Conservation (phyloP, 2,113 vertebrate genomes). For the Gobius niger region DNA sequence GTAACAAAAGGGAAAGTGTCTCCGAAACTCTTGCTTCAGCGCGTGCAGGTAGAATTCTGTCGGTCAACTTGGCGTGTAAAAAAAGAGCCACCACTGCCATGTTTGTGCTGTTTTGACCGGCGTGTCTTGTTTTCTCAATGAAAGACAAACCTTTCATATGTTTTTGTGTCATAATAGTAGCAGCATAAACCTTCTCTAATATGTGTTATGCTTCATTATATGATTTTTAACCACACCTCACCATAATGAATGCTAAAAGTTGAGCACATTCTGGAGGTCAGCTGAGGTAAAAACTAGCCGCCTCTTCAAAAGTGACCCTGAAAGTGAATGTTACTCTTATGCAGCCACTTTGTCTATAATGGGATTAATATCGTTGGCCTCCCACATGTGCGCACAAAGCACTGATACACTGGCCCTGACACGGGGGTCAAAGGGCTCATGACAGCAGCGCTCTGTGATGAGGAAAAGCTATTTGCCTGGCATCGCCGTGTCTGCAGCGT, state of each 20-base stretch:
- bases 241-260: not conserved
- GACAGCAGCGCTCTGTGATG: slow-evolving; percentile 29
- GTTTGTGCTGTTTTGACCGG: too few species aligned
- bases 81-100: too few species aligned
- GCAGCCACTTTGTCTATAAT: slow-evolving; percentile 27
- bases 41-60: too few species aligned
- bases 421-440: slow-evolving; percentile 45
- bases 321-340: slow-evolving; percentile 37
- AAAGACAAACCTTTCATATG: too few species aligned
- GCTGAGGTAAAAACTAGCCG: not conserved
- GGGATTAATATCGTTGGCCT: slow-evolving; percentile 32
- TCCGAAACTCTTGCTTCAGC: too few species aligned
- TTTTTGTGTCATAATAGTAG: too few species aligned
- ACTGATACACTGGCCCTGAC: slow-evolving; percentile 36
- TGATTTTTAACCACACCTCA: not conserved
- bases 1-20: too few species aligned
- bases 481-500: not conserved
- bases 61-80: too few species aligned
- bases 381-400: slow-evolving; percentile 24
- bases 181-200: too few species aligned
- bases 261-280: slow-evolving; percentile 21
- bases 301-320: slow-evolving; percentile 22
- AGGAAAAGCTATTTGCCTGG: slow-evolving; percentile 17
- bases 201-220: too few species aligned
- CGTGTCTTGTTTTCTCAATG: too few species aligned